Evolutionary conservation across 2,113 vertebrate species (phyloP).

Genomic region (Leucosticte australis): DNA sequence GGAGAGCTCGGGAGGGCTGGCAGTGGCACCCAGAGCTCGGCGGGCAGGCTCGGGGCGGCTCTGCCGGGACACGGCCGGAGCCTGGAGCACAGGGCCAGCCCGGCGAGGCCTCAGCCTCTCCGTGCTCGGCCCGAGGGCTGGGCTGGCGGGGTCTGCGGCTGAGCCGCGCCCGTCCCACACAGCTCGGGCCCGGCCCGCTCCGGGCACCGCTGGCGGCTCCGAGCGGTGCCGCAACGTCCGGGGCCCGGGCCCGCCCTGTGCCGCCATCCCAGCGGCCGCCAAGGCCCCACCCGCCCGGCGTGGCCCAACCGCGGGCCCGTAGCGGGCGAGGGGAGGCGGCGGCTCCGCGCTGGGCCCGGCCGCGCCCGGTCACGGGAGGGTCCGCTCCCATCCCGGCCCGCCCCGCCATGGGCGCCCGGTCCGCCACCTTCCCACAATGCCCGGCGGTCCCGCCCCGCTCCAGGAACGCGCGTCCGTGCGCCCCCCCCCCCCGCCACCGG

Average conservation of each 20-base stretch:
- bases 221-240: neutral
- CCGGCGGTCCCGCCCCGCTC: neutral
- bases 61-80: rapidly evolving
- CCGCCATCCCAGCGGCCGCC: neutral
- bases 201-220: neutral
- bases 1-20: too few species aligned
- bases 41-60: too few species aligned
- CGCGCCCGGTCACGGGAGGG: neutral
- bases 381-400: neutral
- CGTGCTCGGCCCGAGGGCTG: neutral
- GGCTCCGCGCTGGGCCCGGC: neutral
- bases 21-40: too few species aligned
- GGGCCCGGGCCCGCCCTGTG: neutral
- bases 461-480: neutral
- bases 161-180: neutral
- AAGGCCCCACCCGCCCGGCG: neutral
- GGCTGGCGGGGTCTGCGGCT: neutral
- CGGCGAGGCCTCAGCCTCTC: neutral
- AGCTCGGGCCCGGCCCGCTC: neutral
- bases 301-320: neutral
- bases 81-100: neutral
- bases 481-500: too few species aligned
- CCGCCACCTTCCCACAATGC: neutral
- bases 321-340: neutral
- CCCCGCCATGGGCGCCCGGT: neutral